Base-by-base conservation (phyloP, 2,888 invertebrate species). In the Branchinecta sandiegonensis region DNA sequence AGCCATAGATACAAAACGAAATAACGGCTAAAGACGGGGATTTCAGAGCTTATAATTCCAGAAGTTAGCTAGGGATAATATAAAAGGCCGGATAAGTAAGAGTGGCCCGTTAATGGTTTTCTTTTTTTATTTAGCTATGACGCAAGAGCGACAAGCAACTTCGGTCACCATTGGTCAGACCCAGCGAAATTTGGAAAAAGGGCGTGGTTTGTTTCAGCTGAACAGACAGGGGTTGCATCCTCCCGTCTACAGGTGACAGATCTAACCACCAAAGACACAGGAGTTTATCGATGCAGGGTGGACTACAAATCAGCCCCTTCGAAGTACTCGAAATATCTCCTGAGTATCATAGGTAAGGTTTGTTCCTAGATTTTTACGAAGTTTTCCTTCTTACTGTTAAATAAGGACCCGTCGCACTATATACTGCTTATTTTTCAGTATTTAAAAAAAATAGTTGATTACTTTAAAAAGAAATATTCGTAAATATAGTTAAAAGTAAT, bases 131-230 rank as follows among this genome's bases (percentile, higher is more conserved):
- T 56, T 17, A 56, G 56, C 17, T 56, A 56, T 56, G 56, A 56
- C 17, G 56, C 56, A 14, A n/a, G 56, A 56, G 56, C 56, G n/a
- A 56, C 56, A 10, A 56, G 56, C 9, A 56, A 56, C 17, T 56
- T 56, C 17, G 56, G 56, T 56, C 56, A 56, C 17, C 56, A 56
- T 17, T 56, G 56, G 56, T 56, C 56, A 56, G 56, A 56, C 11
- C 56, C 56, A 1, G 17, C 8, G 14, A 56, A 56, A 17, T 17
- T 56, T n/a, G 56, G 56, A 17, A 56, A 56, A 56, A 56, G 56
- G 17, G 56, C 56, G 17, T 56, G 56, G 56, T 56, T 56, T 17
- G 17, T 56, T 14, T 56, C 56, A 14, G 56, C 56, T 1, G 56
- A 56, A 56, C 56, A 56, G 56, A 56, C 56, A 14, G 56, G 56